phyloP scores from a whole-genome alignment of 2,113 vertebrate genomes.

The Xerus inauris region DNA sequence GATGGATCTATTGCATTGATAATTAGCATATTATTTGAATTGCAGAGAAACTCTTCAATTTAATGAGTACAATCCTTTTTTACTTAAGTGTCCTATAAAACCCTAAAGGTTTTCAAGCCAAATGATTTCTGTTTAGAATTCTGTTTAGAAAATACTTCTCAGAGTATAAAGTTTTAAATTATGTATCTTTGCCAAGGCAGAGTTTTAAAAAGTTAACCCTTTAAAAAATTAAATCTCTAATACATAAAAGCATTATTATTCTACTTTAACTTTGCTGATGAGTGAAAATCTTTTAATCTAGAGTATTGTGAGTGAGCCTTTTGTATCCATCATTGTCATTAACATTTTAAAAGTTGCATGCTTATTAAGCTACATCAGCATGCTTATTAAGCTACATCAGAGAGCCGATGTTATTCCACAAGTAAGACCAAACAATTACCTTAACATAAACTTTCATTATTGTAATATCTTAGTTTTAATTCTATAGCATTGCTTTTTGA shows the following conservation, averaged over 20 bases:
- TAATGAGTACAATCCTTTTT: slow-evolving; percentile 67
- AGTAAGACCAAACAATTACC: background rate
- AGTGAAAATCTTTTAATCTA: slow-evolving; percentile 50
- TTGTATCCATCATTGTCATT: slow-evolving; percentile 26
- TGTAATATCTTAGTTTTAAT: slow-evolving; percentile 41
- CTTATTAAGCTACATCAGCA: background rate
- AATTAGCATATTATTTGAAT: slow-evolving; percentile 80
- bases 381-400: no score
- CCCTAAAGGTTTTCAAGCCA: slow-evolving; percentile 66
- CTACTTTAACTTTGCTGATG: slow-evolving; percentile 54
- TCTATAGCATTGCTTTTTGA: background rate
- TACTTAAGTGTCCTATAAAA: slow-evolving; percentile 70
- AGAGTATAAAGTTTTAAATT: slow-evolving; percentile 38
- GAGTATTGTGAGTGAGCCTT: slow-evolving; percentile 11
- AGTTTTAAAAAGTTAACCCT: slow-evolving; percentile 40
- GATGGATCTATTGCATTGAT: slow-evolving; percentile 57
- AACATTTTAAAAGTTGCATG: background rate
- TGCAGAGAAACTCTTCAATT: slow-evolving; percentile 69
- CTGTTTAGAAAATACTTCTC: slow-evolving; percentile 62
- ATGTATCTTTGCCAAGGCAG: background rate
- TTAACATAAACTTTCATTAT: slow-evolving; percentile 37
- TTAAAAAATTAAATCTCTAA: slow-evolving; percentile 45
- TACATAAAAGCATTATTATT: slow-evolving; percentile 30
- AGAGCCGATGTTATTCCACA: background rate
- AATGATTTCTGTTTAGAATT: slow-evolving; percentile 70